phyloP scores from a whole-genome alignment of 2,888 invertebrate genomes.

The Synergus itoensis region DNA sequence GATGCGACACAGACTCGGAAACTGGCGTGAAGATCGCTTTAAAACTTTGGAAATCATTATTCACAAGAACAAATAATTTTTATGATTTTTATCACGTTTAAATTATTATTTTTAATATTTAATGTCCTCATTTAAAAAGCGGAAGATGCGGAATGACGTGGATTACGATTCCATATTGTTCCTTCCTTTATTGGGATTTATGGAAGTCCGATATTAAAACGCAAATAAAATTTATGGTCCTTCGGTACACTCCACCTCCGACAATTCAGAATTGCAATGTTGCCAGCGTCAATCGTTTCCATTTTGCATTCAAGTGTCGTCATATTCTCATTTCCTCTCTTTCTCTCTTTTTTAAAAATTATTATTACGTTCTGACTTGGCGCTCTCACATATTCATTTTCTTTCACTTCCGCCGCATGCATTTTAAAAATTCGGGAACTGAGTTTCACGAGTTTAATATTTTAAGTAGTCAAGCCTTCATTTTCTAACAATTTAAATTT shows the following conservation, averaged over 20 bases:
- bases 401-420: constrained; percentile 4
- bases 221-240: constrained; percentile 67
- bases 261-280: neutral
- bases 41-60: neutral
- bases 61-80: neutral
- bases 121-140: neutral
- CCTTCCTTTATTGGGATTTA: constrained; percentile 57
- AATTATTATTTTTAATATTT: neutral
- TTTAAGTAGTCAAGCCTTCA: neutral
- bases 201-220: constrained; percentile 67
- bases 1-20: neutral
- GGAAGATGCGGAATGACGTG: neutral
- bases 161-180: neutral
- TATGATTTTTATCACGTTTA: constrained; percentile 42
- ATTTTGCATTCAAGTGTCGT: constrained; percentile 14
- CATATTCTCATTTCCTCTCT: constrained; percentile 35
- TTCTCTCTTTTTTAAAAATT: neutral
- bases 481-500: neutral
- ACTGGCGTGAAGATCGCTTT: neutral
- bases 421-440: constrained; percentile 9
- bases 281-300: constrained; percentile 15
- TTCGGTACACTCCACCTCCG: neutral
- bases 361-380: constrained; percentile 6
- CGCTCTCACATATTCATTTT: constrained; percentile 28
- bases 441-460: neutral